Evolutionary conservation across 2,797 vertebrate genomes (phyloP), one percentile per base, ranked within the genome.

Genomic region (Pangasius sanitwongsei): DNA sequence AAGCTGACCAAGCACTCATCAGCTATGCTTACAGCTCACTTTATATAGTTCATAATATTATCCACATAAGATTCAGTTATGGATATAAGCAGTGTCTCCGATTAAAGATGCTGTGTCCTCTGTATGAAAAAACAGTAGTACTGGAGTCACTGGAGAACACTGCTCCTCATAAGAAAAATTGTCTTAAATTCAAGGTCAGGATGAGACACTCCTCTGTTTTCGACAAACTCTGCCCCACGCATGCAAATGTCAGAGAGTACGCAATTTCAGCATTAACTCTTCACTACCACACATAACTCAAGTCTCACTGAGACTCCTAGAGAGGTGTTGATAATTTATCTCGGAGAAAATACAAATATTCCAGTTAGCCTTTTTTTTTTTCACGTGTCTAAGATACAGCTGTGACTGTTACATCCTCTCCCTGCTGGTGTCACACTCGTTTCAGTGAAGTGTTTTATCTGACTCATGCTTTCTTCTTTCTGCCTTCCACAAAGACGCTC

Each of bases 381-480:
- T 37, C 48, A 74, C 37, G 11, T 72, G 67, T 83, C 69, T 77
- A 31, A 61, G 74, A 70, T 23, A 85, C 16, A 80, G 31, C 44
- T 69, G 72, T 61, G 55, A 41, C 31, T 53, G 50, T 65, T 57
- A 69, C 72, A 69, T 80, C 12, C 37, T 80, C 61, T 67, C 72
- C 87, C 74, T 88, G 83, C 59, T 80, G 59, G 83, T 25, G 61
- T 81, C 44, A 31, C 16, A 25, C 61, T 86, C 23, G 28, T 80
- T 89, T 85, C 57, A 89, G 59, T 59, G 37, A 53, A 85, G 63
- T 23, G n/a, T 12, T 89, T 86, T 63, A 86, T 89, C 84, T 82
- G 34, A 63, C 37, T 61, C 65, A 63, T 0, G 41, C 72, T 86
- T 89, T 86, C 65, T 18, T 70, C 50, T 86, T 69, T 44, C 61